Evolutionary conservation across 2,888 invertebrate species (phyloP), one percentile per base, ranked within the genome.

Genomic region (Anodontia alba): DNA sequence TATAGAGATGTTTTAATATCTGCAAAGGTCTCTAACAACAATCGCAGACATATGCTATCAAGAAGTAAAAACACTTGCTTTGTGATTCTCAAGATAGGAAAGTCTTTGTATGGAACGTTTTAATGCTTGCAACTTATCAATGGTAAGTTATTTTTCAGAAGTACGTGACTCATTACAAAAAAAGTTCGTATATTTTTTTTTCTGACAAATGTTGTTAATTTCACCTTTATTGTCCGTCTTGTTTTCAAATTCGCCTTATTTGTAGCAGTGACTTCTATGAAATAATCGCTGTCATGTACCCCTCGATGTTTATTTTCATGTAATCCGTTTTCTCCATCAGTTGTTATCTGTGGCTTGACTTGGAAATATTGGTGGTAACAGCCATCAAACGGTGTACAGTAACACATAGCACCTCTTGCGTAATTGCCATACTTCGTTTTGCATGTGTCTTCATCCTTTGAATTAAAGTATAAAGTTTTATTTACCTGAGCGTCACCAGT

Each of bases 231-330:
- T 12, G 17, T 20, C n/a, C 17, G 2, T 20, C 10, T 46, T 12
- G 46, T 46, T 8, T 46, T 46, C 8, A 46, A 17, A 3, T 3
- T 46, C 17, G 46, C 46, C 46, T 3, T 46, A 46, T 46, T 46
- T 20, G 46, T 46, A 8, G 20, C 46, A 3, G 46, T 46, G 15
- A 46, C 46, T 74, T 88, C 84, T 42, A 90, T 76, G 49, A 49
- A 88, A 68, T 90, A 91, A 38, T 91, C 91, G 42, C 79, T 80
- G 57, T 91, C 89, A 62, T 91, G 91, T 10, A 81, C 72, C 23
- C 89, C 90, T 8, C 38, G 31, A 66, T 80, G 75, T 49, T 71
- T 80, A 15, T 81, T 80, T 10, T 51, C 36, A 12, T 79, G 73
- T 2, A 90, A 17, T 20, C 46, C 46, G n/a, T 46, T 46, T 46